Percentiles rank a stretch among this genome's conserved stretches.
phyloP scores from a whole-genome alignment of 2,797 vertebrate species.

The Vespertilio murinus region DNA sequence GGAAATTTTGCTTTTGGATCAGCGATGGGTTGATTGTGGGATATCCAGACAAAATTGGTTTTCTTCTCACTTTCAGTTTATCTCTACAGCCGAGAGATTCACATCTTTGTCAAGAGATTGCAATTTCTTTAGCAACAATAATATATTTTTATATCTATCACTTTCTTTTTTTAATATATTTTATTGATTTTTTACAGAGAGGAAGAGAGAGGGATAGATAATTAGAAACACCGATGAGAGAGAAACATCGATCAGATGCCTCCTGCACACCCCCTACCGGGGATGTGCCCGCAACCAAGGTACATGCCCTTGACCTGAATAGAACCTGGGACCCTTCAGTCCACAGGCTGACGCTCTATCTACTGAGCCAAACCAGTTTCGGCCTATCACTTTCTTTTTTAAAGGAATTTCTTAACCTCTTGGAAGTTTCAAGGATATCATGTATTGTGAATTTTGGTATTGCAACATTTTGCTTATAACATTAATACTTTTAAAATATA shows the following conservation, averaged over 20 bases:
- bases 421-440: neutral
- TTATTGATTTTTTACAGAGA: too few relatives aligned
- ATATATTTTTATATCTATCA: neutral
- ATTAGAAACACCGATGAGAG: too few relatives aligned
- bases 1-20: neutral
- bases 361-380: too few relatives aligned
- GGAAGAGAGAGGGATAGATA: too few relatives aligned
- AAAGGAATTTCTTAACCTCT: neutral
- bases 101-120: neutral
- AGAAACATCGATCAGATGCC: too few relatives aligned
- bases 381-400: neutral
- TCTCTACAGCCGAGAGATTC: neutral
- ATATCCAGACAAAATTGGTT: neutral
- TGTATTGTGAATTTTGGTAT: neutral
- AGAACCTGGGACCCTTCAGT: too few relatives aligned
- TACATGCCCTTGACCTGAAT: too few relatives aligned
- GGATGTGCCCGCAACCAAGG: too few relatives aligned
- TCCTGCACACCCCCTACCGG: too few relatives aligned
- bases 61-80: neutral
- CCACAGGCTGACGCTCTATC: too few relatives aligned
- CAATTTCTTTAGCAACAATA: neutral
- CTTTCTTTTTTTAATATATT: neutral
- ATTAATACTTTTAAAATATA: neutral
- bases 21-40: neutral
- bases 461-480: neutral